Evolutionary conservation across 2,888 invertebrate species (phyloP).

Genomic region (Andricus quercusramuli): DNA sequence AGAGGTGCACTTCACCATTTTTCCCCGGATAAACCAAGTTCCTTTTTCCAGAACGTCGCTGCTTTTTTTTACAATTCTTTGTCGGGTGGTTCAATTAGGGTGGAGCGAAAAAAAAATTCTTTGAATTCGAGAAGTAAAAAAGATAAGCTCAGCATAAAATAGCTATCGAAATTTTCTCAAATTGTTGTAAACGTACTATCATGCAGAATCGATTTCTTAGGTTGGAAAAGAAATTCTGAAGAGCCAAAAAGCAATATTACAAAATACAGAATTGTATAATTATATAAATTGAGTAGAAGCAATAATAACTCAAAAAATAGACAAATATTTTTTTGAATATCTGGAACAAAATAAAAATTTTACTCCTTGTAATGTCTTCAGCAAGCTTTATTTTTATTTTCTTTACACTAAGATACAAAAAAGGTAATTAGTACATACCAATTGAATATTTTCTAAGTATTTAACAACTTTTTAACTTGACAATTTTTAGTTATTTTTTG

Average conservation of each 20-base stretch:
- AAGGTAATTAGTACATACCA: not conserved
- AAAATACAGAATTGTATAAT: not conserved
- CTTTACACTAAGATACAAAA: slow-evolving; percentile 32
- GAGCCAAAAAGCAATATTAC: not conserved
- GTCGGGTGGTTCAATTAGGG: slow-evolving; percentile 20
- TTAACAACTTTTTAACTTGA: not conserved
- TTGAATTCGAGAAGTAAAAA: not conserved
- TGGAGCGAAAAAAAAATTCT: slow-evolving; percentile 21
- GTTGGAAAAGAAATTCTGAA: not conserved
- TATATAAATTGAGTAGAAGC: not conserved
- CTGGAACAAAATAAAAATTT: slow-evolving; percentile 25
- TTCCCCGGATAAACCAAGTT: slow-evolving; percentile 62
- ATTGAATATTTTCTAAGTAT: slow-evolving; percentile 3
- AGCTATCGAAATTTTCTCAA: not conserved
- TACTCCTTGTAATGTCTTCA: slow-evolving; percentile 22
- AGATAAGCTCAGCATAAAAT: not conserved
- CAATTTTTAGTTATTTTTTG: not conserved
- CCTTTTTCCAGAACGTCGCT: slow-evolving; percentile 44
- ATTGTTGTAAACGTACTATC: not conserved
- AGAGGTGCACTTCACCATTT: slow-evolving; percentile 17
- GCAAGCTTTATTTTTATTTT: slow-evolving; percentile 17
- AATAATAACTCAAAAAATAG: not conserved
- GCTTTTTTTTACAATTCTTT: slow-evolving; percentile 46
- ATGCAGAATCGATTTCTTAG: not conserved
- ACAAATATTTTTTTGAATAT: not conserved